Base-by-base conservation (phyloP, 2,113 vertebrate species). In the Polypterus bichir region DNA sequence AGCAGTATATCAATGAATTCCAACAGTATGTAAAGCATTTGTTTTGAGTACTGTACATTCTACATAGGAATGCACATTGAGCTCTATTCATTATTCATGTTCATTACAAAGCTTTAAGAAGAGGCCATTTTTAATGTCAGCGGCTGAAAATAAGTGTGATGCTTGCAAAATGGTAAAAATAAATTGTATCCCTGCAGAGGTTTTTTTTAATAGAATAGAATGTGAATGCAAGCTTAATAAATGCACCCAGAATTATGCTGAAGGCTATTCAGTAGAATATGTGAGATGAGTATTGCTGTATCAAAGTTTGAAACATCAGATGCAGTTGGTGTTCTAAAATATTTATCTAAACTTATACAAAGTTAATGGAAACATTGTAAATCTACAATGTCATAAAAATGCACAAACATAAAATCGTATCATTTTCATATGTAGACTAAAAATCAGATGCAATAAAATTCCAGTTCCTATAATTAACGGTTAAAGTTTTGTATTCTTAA, bases 81-180 rank as follows among this genome's bases (percentile, higher is more conserved):
- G 44, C 11, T 58, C 9, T 58, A 58, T 58, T 58, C 4, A 58
- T 58, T 58, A 58, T 58, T 58, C 46, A 58, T 44, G 27, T 58
- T 45, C 44, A 58, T 58, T 58, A n/a, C 9, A 45, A 3, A 58
- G 56, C 8, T 4, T 45, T 7, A 58, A 58, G 56, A 58, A 44
- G 56, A 44, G 56, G 5, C 5, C 56, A 58, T 58, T 58, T 58
- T 58, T 58, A 58, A 58, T 58, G 56, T 58, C 56, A 58, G 56
- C 46, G 9, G 46, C 8, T 27, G 56, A 58, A 58, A 58, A 58
- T 27, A 58, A 56, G 54, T 9, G 46, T 44, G 27, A 3, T 58
- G 44, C 56, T 58, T 58, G n/a, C 56, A 58, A 58, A 58, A 58
- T 27, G 27, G 27, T 27, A 27, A 27, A 27, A 27, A 27, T 58